Evolutionary conservation across 1,140 invertebrate species (phyloP).

Genomic region (Metaphire vulgaris): DNA sequence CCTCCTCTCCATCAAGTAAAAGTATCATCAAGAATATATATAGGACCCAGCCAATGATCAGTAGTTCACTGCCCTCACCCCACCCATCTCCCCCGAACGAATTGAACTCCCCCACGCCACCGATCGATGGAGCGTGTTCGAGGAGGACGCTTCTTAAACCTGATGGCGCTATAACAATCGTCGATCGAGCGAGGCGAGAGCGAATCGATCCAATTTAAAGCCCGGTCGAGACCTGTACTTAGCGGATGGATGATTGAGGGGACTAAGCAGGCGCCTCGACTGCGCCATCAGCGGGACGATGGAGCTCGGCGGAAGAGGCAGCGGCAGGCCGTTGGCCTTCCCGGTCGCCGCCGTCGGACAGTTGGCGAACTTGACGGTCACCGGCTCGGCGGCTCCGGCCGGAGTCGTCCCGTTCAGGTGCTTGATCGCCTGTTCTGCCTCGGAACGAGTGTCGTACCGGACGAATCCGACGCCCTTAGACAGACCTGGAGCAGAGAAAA

Average conservation of each 20-base stretch:
- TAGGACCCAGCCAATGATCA: no score
- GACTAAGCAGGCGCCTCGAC: not conserved
- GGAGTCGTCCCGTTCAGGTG: slow-evolving; percentile 93
- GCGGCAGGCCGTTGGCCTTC: not conserved
- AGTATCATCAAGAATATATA: no score
- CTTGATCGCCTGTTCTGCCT: slow-evolving; percentile 95
- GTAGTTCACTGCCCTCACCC: no score
- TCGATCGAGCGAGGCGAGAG: no score
- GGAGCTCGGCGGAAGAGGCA: not conserved
- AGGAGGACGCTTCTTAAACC: no score
- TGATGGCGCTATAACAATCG: no score
- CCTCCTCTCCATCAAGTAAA: no score
- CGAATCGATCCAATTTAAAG: no score
- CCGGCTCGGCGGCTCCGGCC: slow-evolving; percentile 81
- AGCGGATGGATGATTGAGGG: not conserved
- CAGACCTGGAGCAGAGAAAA: no score
- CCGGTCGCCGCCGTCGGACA: slow-evolving; percentile 54
- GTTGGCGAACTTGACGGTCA: slow-evolving; percentile 99
- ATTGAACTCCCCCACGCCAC: no score
- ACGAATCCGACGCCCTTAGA: slow-evolving; percentile 99
- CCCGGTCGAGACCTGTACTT: not conserved
- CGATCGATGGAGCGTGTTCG: no score
- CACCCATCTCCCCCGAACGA: no score
- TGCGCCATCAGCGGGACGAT: not conserved
- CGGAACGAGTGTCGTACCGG: slow-evolving; percentile 92